Evolutionary conservation across 2,113 vertebrate species (phyloP).

Genomic region (Barnardius zonarius): DNA sequence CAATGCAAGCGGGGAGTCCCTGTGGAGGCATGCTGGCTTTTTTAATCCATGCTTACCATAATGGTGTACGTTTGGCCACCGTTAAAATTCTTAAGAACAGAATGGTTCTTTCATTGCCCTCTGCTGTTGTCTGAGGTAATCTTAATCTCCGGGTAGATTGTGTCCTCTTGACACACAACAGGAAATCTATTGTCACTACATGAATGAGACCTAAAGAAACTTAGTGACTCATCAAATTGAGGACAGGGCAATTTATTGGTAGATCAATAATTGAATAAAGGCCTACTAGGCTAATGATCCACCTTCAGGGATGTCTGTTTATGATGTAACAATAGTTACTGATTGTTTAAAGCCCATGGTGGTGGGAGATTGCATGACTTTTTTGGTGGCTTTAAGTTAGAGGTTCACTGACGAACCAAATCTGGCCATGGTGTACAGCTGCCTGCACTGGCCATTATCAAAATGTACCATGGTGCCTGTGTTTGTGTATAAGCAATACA

Average conservation of each 20-base stretch:
- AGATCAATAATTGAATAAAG: not conserved
- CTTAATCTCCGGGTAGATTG: not conserved
- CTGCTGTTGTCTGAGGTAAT: not conserved
- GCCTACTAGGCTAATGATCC: not conserved
- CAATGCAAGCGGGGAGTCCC: accelerated
- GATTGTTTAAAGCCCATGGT: not conserved
- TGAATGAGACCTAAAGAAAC: not conserved
- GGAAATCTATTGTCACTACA: not conserved
- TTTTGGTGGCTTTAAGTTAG: not conserved
- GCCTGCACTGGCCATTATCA: not conserved
- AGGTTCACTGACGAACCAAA: not conserved
- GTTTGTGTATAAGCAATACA: not conserved
- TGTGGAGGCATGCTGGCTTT: not conserved
- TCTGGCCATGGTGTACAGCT: not conserved
- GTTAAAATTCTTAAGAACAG: not conserved
- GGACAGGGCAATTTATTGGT: not conserved
- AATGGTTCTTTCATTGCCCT: not conserved
- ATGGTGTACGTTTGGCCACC: not conserved
- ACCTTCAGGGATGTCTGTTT: not conserved
- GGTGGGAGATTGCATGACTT: not conserved
- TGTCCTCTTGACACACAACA: not conserved
- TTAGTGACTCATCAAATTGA: not conserved
- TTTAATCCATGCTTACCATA: not conserved
- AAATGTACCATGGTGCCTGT: not conserved
- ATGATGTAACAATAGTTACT: not conserved